Evolutionary conservation across 2,797 vertebrate genomes (phyloP), one percentile per base, ranked within the genome.

Genomic region (Thunnus albacares): DNA sequence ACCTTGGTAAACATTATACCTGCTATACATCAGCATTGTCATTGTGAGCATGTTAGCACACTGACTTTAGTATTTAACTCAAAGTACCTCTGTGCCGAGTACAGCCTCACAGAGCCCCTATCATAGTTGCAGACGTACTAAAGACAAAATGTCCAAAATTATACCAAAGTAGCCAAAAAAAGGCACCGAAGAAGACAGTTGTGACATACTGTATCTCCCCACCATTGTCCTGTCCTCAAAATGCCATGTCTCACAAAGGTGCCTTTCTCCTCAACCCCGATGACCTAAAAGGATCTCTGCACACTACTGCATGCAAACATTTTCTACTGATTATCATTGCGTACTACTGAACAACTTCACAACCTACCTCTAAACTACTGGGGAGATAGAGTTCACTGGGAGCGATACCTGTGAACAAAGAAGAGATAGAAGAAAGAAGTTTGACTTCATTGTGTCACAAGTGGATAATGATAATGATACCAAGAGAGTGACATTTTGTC

Each of bases 311-410:
- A 59, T 33, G 56, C 35, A 18, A 41, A 24, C 2, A 49, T 38
- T 22, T 47, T 30, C n/a, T 49, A 12, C 2, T 55, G 3, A 11
- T 57, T 8, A 52, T 43, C 17, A 67, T 4, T 18, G 45, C 59
- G 53, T 74, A 22, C 17, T 0, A 1, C 26, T 56, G 4, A 22
- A 49, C 52, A 73, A 56, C 20, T 33, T 38, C 17, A 57, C 17
- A 57, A 28, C 59, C 45, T 80, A 95, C 92, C 89, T 87, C 69
- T 13, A n/a, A 10, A 58, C 6, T 41, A 24, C 15, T 74, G 43
- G n/a, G 56, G 24, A 47, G 15, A 15, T 62, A 58, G 53, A 66
- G 33, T 14, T 83, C 69, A 70, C 68, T 90, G 47, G 82, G 63
- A 69, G 80, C 2, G 4, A 85, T 66, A 57, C 60, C 90, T 91